A percentile compares a stretch with the other conserved stretches of the same genome.
Conservation (phyloP, 2,797 vertebrate species). For the Pipistrellus kuhlii region DNA sequence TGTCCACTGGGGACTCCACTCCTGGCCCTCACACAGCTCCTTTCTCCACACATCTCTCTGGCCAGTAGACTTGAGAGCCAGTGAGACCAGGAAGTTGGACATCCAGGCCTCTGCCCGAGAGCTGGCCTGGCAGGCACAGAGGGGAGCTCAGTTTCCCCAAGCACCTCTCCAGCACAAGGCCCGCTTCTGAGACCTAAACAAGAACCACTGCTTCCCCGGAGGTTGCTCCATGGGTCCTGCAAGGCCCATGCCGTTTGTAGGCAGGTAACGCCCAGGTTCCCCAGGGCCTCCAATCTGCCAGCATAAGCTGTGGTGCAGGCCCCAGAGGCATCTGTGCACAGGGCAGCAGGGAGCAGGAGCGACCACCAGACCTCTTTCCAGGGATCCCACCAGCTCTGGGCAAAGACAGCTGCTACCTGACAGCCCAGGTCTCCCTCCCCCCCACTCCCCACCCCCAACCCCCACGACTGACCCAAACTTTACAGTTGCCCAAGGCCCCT, state of each 20-base stretch:
- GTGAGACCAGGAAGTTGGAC: not conserved
- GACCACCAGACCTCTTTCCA: constrained; percentile 75
- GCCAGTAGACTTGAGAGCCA: not conserved
- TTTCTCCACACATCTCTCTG: not conserved
- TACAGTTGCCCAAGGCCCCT: not conserved
- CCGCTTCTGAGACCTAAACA: not conserved
- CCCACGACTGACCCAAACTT: not conserved
- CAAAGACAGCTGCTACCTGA: constrained; percentile 31
- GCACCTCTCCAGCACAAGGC: not conserved
- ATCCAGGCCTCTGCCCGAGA: not conserved
- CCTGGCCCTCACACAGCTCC: not conserved
- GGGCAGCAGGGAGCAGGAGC: not conserved
- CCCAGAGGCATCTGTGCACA: not conserved
- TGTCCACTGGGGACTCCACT: not conserved
- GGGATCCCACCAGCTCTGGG: constrained; percentile 34
- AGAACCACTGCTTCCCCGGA: not conserved
- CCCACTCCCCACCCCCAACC: too few species aligned
- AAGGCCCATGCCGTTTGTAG: constrained; percentile 54
- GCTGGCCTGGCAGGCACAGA: not conserved
- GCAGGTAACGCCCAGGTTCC: constrained; percentile 65
- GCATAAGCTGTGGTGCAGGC: not conserved
- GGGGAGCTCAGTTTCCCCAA: not conserved
- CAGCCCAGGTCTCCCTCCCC: not conserved
- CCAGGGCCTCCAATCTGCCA: not conserved
- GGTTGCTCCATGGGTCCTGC: not conserved